Evolutionary conservation across 64 coral and sea anemone genomes (phyloP).

Genomic region (Orbicella faveolata): DNA sequence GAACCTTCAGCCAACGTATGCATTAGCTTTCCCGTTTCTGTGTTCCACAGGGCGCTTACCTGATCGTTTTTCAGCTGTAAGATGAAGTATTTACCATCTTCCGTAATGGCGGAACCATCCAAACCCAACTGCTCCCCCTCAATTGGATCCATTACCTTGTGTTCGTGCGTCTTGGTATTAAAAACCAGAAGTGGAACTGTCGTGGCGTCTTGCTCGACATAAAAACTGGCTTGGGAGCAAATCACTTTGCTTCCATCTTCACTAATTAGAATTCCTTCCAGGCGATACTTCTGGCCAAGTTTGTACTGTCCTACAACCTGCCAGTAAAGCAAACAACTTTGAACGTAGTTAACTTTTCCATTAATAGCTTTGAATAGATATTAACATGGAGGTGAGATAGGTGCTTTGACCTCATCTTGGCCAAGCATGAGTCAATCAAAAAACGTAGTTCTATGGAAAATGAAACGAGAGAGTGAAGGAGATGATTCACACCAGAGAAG

Average conservation of each 20-base stretch:
- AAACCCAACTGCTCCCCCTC: slow-evolving; percentile 46
- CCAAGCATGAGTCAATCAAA: too few relatives aligned
- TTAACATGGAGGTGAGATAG: too few relatives aligned
- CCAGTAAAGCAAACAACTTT: neutral
- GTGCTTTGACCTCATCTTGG: too few relatives aligned
- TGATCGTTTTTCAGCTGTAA: neutral
- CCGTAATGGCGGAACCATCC: slow-evolving; percentile 59
- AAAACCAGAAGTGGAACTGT: slow-evolving; percentile 65
- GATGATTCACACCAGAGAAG: too few relatives aligned
- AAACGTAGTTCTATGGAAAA: neutral
- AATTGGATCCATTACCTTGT: slow-evolving; percentile 51
- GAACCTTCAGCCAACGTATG: slow-evolving; percentile 15
- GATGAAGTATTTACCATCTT: slow-evolving; percentile 70
- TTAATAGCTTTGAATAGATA: too few relatives aligned
- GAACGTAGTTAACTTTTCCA: neutral
- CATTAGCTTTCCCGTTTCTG: slow-evolving; percentile 28
- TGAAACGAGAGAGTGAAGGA: neutral
- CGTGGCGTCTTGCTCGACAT: slow-evolving; percentile 46
- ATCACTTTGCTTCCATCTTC: slow-evolving; percentile 53
- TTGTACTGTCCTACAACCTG: slow-evolving; percentile 47
- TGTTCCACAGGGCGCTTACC: slow-evolving; percentile 21
- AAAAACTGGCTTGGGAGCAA: slow-evolving; percentile 39
- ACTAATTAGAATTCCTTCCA: slow-evolving; percentile 80
- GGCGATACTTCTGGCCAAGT: slow-evolving; percentile 71
- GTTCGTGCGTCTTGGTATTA: slow-evolving; percentile 56